phyloP scores from a whole-genome alignment of 2,113 vertebrate species.

The Aepyceros melampus region DNA sequence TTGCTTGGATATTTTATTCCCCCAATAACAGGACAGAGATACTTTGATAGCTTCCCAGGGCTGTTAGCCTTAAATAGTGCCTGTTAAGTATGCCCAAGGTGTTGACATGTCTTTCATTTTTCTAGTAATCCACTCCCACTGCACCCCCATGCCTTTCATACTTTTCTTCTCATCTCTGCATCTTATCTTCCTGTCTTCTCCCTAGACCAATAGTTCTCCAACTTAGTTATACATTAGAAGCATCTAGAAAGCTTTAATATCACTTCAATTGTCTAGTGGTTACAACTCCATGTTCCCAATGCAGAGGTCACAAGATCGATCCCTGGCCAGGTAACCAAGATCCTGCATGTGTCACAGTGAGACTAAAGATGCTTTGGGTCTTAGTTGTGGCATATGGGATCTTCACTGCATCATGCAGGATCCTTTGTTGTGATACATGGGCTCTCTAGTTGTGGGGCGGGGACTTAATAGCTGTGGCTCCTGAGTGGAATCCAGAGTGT shows the following conservation, averaged over 20 bases:
- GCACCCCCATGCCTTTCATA: neutral
- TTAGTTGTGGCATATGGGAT: neutral
- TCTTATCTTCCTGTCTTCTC: neutral
- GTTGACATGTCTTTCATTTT: neutral
- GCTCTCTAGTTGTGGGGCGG: neutral
- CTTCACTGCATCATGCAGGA: neutral
- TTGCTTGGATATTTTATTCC: neutral
- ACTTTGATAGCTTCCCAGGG: neutral
- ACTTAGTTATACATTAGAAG: neutral
- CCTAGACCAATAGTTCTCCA: neutral
- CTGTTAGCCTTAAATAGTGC: neutral
- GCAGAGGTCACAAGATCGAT: neutral
- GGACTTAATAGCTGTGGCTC: neutral
- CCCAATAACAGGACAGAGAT: neutral
- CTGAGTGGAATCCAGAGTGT: neutral
- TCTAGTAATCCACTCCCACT: conserved; percentile 19
- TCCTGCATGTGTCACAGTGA: neutral
- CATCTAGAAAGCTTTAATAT: neutral
- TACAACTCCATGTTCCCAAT: neutral
- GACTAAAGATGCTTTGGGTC: neutral
- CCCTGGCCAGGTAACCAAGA: neutral
- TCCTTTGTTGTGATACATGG: neutral
- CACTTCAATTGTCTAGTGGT: neutral
- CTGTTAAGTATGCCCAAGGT: neutral
- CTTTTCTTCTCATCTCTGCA: neutral